A percentile compares a stretch with the other conserved stretches of the same genome.
Evolutionary conservation across 2,888 invertebrate genomes (phyloP).

Genomic region (Tetranychus truncatus): DNA sequence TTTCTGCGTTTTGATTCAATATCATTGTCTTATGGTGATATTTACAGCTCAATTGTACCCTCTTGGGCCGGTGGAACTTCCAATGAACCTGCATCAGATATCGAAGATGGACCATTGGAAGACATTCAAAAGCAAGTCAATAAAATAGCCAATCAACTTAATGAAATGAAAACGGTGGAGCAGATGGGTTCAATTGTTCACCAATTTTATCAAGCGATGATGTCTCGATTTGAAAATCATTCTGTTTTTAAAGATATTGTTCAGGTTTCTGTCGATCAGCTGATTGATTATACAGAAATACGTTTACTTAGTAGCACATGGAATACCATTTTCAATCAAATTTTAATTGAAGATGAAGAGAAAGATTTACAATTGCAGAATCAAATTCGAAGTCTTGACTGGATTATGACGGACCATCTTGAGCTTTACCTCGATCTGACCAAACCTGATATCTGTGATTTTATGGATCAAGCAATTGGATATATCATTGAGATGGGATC

Average conservation of each 20-base stretch:
- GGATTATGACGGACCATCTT: constrained; percentile 84
- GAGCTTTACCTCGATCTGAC: constrained; percentile 78
- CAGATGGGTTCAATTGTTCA: constrained; percentile 76
- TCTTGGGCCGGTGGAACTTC: neutral
- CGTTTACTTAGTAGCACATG: constrained; percentile 79
- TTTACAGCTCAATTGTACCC: neutral
- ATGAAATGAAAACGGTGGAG: constrained; percentile 44
- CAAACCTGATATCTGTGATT: constrained; percentile 59
- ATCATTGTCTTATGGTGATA: constrained; percentile 15
- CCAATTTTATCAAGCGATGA: constrained; percentile 63
- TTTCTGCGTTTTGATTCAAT: constrained; percentile 15
- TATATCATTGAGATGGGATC: constrained; percentile 87
- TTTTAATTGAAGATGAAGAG: constrained; percentile 74
- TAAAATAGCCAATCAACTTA: constrained; percentile 36
- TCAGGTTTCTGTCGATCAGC: constrained; percentile 53
- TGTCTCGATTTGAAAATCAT: constrained; percentile 41
- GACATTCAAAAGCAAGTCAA: constrained; percentile 47
- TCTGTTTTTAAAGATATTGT: constrained; percentile 45
- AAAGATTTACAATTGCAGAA: constrained; percentile 79
- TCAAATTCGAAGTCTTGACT: constrained; percentile 79
- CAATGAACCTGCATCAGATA: neutral
- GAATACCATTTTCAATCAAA: constrained; percentile 66
- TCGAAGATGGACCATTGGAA: constrained; percentile 31
- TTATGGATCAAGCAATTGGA: constrained; percentile 84
- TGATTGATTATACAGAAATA: constrained; percentile 81